Evolutionary conservation across 2,888 invertebrate genomes (phyloP), one percentile per base, ranked within the genome.

Genomic region (Hetaerina titia): DNA sequence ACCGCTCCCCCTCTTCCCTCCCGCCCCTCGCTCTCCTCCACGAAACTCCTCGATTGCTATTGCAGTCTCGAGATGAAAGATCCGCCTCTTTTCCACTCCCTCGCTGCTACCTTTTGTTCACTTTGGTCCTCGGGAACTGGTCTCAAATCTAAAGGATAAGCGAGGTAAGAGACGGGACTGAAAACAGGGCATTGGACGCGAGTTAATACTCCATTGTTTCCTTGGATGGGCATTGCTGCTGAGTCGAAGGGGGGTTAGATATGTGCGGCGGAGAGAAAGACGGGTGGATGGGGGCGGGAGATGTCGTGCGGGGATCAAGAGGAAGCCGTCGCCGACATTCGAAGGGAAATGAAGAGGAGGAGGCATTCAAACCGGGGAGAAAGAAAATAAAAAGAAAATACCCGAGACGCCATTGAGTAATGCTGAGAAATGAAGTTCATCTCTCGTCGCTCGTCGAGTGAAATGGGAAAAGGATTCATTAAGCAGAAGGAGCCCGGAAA

Each of bases 41-140:
- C 69, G 69, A 56, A 69, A 69, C 56, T 92, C 69, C 56, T 92
- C 69, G 92, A 92, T 74, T 92, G 90, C 64, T 90, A 63, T 90
- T 64, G 69, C 92, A 74, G 92, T 92, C 56, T 92, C n/a, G 92
- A 92, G 92, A 92, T 92, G 92, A 92, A 92, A 74, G 92, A 92
- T 92, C 64, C 90, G 7, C 89, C 57, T 63, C 90, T 31, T 5
- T 1, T 81, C 81, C n/a, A 0, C 45, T 25, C 60, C 64, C 11
- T 74, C 81, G 11, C 15, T 81, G 25, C 7, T 15, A 69, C 22
- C 92, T 69, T 92, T 92, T 74, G 69, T 92, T 92, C 56, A 56
- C 31, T 15, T 19, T 60, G 45, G n/a, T 64, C 45, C 31, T 22
- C 63, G 45, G 45, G 64, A 57, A 45, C 45, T 15, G 17, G 17